Evolutionary conservation across 2,797 vertebrate species (phyloP).

Genomic region (Coregonus ussuriensis): DNA sequence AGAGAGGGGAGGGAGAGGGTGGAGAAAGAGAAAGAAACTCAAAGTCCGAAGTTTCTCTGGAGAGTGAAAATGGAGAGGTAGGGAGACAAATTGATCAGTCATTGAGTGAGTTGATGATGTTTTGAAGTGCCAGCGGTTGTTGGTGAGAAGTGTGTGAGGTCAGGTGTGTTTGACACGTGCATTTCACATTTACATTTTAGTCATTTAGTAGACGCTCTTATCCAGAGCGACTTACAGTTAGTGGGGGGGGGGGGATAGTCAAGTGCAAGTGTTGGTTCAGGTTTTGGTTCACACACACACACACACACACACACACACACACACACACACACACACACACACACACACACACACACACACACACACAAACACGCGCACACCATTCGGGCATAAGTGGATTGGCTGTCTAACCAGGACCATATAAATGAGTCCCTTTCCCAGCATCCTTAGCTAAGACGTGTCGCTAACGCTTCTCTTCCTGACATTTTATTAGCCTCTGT

Average conservation of each 20-base stretch:
- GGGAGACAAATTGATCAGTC: no score
- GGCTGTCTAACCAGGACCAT: background rate
- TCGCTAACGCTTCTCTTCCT: constrained; percentile 24
- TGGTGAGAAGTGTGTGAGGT: background rate
- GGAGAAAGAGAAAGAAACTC: no score
- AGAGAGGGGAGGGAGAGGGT: no score
- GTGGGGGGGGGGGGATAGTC: no score
- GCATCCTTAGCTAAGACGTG: background rate
- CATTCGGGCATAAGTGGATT: background rate
- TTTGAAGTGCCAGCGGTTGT: background rate
- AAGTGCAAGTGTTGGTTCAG: no score
- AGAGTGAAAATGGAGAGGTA: no score
- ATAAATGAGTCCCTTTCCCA: background rate
- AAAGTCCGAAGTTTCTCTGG: no score
- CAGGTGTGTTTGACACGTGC: no score
- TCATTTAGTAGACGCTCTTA: no score
- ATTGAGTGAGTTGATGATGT: no score
- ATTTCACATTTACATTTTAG: no score
- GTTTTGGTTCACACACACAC: background rate
- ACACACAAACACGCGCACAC: background rate
- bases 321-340: constrained; percentile 9
- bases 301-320: background rate
- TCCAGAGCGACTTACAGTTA: no score
- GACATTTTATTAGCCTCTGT: constrained; percentile 34
- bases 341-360: constrained; percentile 9